Evolutionary conservation across 2,113 vertebrate species (phyloP), one percentile per base, ranked within the genome.

Genomic region (Pipa parva): DNA sequence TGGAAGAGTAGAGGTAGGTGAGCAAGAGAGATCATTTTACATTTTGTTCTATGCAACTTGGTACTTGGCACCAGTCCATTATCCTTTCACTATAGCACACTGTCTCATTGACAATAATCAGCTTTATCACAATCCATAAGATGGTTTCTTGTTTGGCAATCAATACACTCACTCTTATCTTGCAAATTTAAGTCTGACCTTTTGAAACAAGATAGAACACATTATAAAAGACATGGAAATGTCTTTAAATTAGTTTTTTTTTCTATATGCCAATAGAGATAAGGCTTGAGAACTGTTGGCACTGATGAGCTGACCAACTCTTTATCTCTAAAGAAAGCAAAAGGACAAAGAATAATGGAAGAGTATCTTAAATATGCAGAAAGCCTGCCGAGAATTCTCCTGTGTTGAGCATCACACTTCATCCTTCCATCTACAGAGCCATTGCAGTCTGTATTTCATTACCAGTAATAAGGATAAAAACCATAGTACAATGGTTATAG

Each of bases 401-500:
- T 59, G 26, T 31, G 11, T 42, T 24, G 45, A 66, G 52, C 26
- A 39, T 58, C 42, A 49, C 21, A 36, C 7, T 28, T 6, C 42
- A 66, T 46, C 26, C 31, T 21, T 21, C 9, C 26, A 67, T 49
- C 55, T 36, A 21, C 15, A 37, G 55, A 18, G 7, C 51, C 51
- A 56, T 65, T 20, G 27, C 36, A 55, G 52, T 20, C 18, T 46
- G 42, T 20, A 65, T 65, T 29, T 13, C 63, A 26, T 56, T 25
- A 50, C 17, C 22, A 25, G 29, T 29, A 18, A 36, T 27, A 17
- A 51, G 29, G 42, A 59, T 37, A 17, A 58, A 37, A 49, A 27
- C 28, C 13, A 3, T 10, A n/a, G 17, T 25, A 50, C 63, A 76
- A 63, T 67, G 57, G 24, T n/a, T 65, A 59, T 54, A 67, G 25